These are phyloP conservation scores for Philantomba maxwellii DNA, from an alignment of 2,113 vertebrate species.

Conservation along the genomic window DNA sequence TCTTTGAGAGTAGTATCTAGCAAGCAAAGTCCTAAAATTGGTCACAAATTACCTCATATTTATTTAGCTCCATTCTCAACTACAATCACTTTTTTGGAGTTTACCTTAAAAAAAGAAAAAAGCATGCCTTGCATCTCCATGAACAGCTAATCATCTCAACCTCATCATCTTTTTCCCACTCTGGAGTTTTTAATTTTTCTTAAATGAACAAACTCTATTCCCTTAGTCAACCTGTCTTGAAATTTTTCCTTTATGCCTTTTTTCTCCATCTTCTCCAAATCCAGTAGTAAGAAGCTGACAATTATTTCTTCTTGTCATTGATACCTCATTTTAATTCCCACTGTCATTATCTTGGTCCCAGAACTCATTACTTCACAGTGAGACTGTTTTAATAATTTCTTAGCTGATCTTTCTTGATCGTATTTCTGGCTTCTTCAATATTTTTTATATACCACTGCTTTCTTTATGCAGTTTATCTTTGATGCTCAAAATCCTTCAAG, in stretches of 20 bases:
- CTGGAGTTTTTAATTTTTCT: neutral
- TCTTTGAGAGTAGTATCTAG: neutral
- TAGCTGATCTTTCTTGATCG: neutral
- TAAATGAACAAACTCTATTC: neutral
- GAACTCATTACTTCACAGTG: neutral
- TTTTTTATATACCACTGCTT: neutral
- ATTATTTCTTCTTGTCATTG: neutral
- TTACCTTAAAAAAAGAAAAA: neutral
- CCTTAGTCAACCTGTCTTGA: neutral
- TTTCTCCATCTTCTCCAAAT: neutral
- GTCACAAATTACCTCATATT: neutral
- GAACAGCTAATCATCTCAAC: neutral
- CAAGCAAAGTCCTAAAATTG: neutral
- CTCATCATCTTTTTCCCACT: neutral
- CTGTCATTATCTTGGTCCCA: neutral
- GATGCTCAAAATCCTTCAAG: neutral
- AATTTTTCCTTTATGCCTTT: neutral
- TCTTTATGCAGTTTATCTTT: neutral
- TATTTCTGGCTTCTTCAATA: neutral
- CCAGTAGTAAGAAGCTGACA: neutral
- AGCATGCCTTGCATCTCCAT: neutral
- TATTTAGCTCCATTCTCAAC: neutral
- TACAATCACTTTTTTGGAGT: neutral
- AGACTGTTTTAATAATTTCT: conserved; percentile 3
- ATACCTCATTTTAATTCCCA: conserved; percentile 1